phyloP scores from a whole-genome alignment of 2,797 vertebrate species.

The Tympanoctomys barrerae region DNA sequence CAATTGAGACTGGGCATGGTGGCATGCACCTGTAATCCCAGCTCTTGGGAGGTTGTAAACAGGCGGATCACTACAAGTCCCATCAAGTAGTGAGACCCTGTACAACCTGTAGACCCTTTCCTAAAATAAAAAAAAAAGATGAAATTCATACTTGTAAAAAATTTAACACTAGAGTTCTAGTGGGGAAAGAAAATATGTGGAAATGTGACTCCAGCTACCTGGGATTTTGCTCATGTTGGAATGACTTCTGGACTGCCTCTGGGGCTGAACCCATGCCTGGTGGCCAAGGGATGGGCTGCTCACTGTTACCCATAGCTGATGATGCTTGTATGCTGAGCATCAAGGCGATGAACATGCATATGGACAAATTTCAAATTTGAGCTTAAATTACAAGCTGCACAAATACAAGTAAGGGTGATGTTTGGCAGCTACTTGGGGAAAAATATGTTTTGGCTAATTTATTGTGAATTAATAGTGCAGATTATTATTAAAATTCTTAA shows the following conservation, averaged over 20 bases:
- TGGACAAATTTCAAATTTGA: slow-evolving; percentile 43
- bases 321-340: neutral
- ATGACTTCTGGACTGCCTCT: neutral
- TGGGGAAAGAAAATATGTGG: neutral
- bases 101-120: no score
- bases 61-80: no score
- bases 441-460: slow-evolving; percentile 30
- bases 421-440: slow-evolving; percentile 32
- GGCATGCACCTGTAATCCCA: no score
- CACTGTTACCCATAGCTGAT: neutral
- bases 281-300: neutral
- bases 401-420: slow-evolving; percentile 48
- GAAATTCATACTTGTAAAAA: slow-evolving; percentile 36
- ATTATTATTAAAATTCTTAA: slow-evolving; percentile 37
- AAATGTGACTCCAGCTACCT: neutral
- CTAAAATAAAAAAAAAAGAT: no score
- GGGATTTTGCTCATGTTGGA: neutral
- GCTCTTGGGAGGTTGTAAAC: no score
- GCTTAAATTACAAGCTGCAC: slow-evolving; percentile 44
- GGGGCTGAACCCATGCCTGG: neutral
- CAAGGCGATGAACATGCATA: neutral
- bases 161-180: neutral
- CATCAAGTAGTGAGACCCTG: no score
- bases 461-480: slow-evolving; percentile 37
- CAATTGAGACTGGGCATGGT: no score